Percentiles rank a stretch among this genome's conserved stretches.
phyloP scores from a whole-genome alignment of 2,113 vertebrate species.

The Oophaga pumilio region DNA sequence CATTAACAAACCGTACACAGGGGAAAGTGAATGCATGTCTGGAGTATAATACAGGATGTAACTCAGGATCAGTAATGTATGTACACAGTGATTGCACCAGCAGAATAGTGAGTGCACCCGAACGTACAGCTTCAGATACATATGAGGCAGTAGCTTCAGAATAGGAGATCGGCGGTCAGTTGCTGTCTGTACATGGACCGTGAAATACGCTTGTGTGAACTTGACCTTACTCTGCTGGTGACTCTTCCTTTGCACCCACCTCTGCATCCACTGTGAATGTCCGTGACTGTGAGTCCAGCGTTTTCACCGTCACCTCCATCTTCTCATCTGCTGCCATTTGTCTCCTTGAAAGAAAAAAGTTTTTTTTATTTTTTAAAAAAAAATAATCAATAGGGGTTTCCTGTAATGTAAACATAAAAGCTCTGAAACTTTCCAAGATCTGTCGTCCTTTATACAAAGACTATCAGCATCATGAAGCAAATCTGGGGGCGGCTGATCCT shows the following conservation, averaged over 20 bases:
- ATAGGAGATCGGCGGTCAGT: too few relatives aligned
- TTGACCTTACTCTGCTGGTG: background rate
- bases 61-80: too few relatives aligned
- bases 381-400: background rate
- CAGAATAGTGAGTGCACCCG: too few relatives aligned
- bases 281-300: slow-evolving; percentile 88
- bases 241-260: slow-evolving; percentile 67
- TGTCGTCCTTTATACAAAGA: too few relatives aligned
- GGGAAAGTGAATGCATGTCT: background rate
- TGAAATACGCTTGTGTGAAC: background rate
- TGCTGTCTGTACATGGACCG: too few relatives aligned
- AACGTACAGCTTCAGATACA: too few relatives aligned
- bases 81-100: too few relatives aligned
- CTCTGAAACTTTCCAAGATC: background rate
- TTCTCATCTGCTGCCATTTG: slow-evolving; percentile 78
- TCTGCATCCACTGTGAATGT: slow-evolving; percentile 84
- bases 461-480: too few relatives aligned
- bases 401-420: background rate
- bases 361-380: too few relatives aligned
- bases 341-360: rapidly evolving
- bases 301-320: slow-evolving; percentile 89
- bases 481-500: too few relatives aligned
- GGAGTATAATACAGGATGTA: background rate
- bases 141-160: too few relatives aligned
- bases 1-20: background rate